phyloP scores from a whole-genome alignment of 2,888 invertebrate species.

The Laothoe populi region DNA sequence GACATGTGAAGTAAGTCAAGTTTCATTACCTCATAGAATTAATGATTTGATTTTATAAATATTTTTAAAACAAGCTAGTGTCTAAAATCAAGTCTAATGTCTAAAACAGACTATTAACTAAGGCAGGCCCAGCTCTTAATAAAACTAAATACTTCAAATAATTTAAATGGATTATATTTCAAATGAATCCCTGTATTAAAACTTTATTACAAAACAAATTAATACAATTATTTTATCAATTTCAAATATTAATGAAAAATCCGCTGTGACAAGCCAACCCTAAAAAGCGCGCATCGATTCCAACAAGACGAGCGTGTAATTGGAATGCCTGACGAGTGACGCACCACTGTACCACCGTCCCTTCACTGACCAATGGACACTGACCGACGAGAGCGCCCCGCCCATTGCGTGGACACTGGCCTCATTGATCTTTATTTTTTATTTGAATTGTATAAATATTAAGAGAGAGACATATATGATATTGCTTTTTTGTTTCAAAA shows the following conservation, averaged over 20 bases:
- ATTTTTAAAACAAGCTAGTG: too few species aligned
- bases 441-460: neutral
- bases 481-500: slow-evolving; percentile 6
- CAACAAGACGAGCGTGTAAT: slow-evolving; percentile 34
- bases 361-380: slow-evolving; percentile 65
- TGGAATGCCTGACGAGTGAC: slow-evolving; percentile 29
- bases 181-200: neutral
- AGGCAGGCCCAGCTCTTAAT: too few species aligned
- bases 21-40: too few species aligned
- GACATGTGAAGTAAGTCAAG: too few species aligned
- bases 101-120: too few species aligned
- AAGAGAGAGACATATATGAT: neutral
- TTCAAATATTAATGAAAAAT: too few species aligned
- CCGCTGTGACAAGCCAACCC: slow-evolving; percentile 14
- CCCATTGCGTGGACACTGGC: slow-evolving; percentile 61
- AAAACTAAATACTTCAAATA: too few species aligned
- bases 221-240: neutral
- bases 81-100: too few species aligned
- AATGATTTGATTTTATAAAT: too few species aligned
- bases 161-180: too few species aligned
- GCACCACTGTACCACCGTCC: slow-evolving; percentile 28
- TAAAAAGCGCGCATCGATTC: slow-evolving; percentile 26
- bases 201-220: neutral
- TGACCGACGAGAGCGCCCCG: slow-evolving; percentile 47
- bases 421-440: slow-evolving; percentile 35